Percentiles rank a stretch among this genome's conserved stretches.
phyloP scores from a whole-genome alignment of 1,140 invertebrate species.

The Neuroterus valhalla region DNA sequence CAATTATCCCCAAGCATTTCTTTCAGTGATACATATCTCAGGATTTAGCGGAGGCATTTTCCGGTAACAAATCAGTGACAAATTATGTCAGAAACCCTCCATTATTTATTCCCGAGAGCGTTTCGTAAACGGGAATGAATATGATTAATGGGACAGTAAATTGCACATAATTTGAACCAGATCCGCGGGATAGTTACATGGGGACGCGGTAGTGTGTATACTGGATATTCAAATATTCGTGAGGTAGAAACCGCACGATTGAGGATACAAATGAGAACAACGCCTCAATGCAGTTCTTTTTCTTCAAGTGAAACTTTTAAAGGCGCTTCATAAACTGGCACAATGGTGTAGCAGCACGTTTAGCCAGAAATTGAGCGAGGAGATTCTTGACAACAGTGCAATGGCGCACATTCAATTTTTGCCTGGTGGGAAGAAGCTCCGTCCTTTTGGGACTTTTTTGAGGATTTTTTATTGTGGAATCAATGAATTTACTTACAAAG shows the following conservation, averaged over 20 bases:
- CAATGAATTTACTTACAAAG: no score
- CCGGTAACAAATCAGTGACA: constrained; percentile 24
- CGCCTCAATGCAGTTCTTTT: constrained; percentile 9
- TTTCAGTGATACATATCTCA: no score
- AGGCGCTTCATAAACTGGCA: no score
- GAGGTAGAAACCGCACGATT: constrained; percentile 1
- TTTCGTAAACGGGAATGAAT: constrained; percentile 11
- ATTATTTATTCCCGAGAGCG: constrained; percentile 6
- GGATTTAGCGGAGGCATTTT: background rate
- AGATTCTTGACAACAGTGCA: no score
- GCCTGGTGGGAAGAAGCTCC: no score
- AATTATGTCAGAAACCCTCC: background rate
- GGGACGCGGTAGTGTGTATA: background rate
- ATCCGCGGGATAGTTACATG: constrained; percentile 2
- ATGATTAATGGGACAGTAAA: constrained; percentile 25
- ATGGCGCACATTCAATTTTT: no score
- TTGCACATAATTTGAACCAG: constrained; percentile 13
- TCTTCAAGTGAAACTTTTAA: no score
- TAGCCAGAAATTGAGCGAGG: no score
- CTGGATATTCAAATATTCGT: background rate
- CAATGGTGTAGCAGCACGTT: no score
- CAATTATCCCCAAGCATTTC: no score
- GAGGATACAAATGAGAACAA: constrained; percentile 21
- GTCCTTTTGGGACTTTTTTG: no score
- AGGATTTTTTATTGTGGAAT: no score